Conservation (phyloP, 2,113 vertebrate genomes). For the Microtus ochrogaster region DNA sequence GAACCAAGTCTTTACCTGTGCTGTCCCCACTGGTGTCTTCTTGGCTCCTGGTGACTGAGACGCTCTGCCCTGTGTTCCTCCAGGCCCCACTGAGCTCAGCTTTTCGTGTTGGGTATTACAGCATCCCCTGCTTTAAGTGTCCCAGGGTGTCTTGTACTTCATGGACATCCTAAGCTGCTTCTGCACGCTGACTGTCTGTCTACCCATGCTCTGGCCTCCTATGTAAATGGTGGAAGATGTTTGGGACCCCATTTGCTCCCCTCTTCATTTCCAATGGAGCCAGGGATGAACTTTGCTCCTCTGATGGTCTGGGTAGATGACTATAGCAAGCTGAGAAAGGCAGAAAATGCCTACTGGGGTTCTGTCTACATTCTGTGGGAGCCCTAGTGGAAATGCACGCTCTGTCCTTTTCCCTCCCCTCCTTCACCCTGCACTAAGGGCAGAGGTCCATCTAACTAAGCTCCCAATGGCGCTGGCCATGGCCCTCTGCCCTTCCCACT, state of each 20-base stretch:
- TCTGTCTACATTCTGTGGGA: neutral
- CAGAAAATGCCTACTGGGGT: neutral
- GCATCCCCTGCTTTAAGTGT: neutral
- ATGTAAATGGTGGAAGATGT: neutral
- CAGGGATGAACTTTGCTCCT: neutral
- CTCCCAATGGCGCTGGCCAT: neutral
- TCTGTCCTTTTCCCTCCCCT: neutral
- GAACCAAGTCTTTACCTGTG: neutral
- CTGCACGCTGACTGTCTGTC: neutral
- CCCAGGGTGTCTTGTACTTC: neutral
- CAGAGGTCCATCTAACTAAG: neutral
- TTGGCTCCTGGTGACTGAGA: neutral
- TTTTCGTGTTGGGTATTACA: accelerated
- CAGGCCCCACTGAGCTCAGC: neutral
- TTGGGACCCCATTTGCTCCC: neutral
- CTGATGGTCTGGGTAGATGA: neutral
- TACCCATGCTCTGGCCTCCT: neutral
- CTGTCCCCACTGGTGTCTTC: neutral
- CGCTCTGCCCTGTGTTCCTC: neutral
- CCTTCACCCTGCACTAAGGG: neutral
- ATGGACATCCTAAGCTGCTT: neutral
- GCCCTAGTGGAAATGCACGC: neutral
- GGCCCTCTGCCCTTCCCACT: neutral
- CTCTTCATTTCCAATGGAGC: neutral
- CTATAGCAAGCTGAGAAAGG: neutral